Evolutionary conservation across 2,113 vertebrate genomes (phyloP).

Genomic region (Ancistrus triradiatus): DNA sequence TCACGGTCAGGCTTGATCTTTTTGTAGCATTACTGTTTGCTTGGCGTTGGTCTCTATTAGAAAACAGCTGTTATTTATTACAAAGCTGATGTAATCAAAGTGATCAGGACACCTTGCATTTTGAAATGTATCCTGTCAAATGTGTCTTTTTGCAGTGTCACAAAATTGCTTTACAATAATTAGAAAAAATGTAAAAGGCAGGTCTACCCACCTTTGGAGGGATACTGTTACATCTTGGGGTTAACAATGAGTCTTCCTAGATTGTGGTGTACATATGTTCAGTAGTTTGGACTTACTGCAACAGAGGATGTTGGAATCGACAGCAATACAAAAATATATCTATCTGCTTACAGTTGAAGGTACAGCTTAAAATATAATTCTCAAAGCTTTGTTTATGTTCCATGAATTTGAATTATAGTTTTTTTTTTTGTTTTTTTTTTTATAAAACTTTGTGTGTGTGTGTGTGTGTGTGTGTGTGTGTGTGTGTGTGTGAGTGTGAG

Average conservation of each 20-base stretch:
- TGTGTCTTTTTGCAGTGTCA: constrained; percentile 47
- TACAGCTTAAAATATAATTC: constrained; percentile 61
- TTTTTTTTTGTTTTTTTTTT: constrained; percentile 31
- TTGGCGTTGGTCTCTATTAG: too few species aligned
- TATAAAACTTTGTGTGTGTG: too few species aligned
- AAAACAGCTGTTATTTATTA: too few species aligned
- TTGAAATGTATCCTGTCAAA: constrained; percentile 23
- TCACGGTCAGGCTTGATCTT: too few species aligned
- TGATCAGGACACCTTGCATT: not conserved
- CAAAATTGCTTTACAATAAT: too few species aligned
- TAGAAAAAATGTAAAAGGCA: too few species aligned
- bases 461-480: constrained; percentile 16
- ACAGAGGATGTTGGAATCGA: too few species aligned
- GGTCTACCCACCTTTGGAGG: constrained; percentile 56
- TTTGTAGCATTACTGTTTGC: too few species aligned
- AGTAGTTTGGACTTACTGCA: constrained; percentile 62
- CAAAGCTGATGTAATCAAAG: too few species aligned
- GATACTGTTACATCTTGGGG: constrained; percentile 62
- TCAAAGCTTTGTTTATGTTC: constrained; percentile 54
- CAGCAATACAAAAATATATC: too few species aligned
- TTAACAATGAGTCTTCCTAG: constrained; percentile 74
- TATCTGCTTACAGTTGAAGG: constrained; percentile 63
- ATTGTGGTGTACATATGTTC: constrained; percentile 66
- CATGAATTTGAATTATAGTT: constrained; percentile 51
- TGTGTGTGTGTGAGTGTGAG: constrained; percentile 59